Evolutionary conservation across 2,113 vertebrate species (phyloP), one percentile per base, ranked within the genome.

Genomic region (Ifrita kowaldi): DNA sequence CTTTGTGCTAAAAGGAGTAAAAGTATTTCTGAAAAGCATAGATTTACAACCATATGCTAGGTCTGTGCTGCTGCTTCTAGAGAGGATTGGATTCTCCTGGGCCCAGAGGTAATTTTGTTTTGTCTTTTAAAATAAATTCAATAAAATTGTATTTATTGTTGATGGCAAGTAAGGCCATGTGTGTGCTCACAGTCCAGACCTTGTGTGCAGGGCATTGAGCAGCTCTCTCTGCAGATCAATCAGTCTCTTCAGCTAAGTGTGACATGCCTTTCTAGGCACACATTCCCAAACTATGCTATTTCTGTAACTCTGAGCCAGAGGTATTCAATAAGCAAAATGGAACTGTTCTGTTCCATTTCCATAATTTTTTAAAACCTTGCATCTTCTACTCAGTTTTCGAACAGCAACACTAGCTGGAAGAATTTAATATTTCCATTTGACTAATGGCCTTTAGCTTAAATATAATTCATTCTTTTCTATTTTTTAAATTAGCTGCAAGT

Each of bases 201-300:
- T 56, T 6, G 6, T 16, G 37, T 60, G 64, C 13, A 19, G 52
- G 56, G 21, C 32, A n/a, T 13, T 0, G 0, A 20, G 42, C 47
- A 65, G 30, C 39, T 57, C 27, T 56, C 84, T 56, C 37, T 77
- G 26, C 32, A 63, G 52, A 67, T 37, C 47, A 59, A 8, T 41
- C 32, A 22, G 7, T 28, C 49, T 53, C 69, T 82, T 77, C 11
- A n/a, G 35, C 49, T 79, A 64, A 47, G 39, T 4, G 1, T 56
- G 64, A 52, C 1, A 0, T 14, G 18, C 13, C 28, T 68, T 90
- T 53, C n/a, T 56, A 68, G 57, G 49, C 1, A 3, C 30, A 6
- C 42, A 11, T 69, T 89, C 50, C 32, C 20, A 68, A 89, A 6
- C 41, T 63, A 8, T 1, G 5, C 2, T 78, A 77, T 79, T 62